phyloP scores from a whole-genome alignment of 2,113 vertebrate species.

The Prochilodus magdalenae region DNA sequence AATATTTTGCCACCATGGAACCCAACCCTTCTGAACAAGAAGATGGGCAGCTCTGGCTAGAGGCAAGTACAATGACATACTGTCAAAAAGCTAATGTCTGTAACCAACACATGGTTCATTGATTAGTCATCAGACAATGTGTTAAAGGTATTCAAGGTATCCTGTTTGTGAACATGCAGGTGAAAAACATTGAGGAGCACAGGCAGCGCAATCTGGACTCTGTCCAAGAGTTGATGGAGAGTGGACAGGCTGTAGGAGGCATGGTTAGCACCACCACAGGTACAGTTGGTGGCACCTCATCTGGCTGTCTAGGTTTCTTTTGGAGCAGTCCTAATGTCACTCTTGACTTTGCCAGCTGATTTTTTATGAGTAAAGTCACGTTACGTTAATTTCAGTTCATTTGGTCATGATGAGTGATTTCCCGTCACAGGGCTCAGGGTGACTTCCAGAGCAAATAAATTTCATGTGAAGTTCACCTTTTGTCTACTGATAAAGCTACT shows the following conservation, averaged over 20 bases:
- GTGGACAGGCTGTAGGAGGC: constrained; percentile 95
- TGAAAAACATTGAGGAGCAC: constrained; percentile 98
- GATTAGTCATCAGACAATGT: no score
- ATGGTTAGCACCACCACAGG: constrained; percentile 99
- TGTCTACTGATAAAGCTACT: no score
- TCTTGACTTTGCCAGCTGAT: no score
- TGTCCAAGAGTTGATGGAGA: constrained; percentile 97
- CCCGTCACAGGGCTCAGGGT: no score
- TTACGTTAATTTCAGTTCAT: no score
- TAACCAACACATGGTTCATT: no score
- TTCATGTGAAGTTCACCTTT: no score
- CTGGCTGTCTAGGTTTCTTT: background rate
- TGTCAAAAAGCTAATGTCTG: no score
- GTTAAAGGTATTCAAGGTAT: background rate
- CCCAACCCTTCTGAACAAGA: constrained; percentile 88
- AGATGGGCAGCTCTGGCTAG: constrained; percentile 92
- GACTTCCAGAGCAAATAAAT: no score
- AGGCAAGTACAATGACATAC: constrained; percentile 70
- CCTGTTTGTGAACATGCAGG: constrained; percentile 71
- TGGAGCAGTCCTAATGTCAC: background rate
- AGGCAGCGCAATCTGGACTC: constrained; percentile 91
- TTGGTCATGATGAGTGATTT: no score
- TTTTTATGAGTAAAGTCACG: no score
- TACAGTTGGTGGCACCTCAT: constrained; percentile 53
- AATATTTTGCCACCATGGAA: constrained; percentile 98